Percentiles rank a stretch among this genome's conserved stretches.
phyloP scores from a whole-genome alignment of 2,888 invertebrate species.

The Tenthredo livida region DNA sequence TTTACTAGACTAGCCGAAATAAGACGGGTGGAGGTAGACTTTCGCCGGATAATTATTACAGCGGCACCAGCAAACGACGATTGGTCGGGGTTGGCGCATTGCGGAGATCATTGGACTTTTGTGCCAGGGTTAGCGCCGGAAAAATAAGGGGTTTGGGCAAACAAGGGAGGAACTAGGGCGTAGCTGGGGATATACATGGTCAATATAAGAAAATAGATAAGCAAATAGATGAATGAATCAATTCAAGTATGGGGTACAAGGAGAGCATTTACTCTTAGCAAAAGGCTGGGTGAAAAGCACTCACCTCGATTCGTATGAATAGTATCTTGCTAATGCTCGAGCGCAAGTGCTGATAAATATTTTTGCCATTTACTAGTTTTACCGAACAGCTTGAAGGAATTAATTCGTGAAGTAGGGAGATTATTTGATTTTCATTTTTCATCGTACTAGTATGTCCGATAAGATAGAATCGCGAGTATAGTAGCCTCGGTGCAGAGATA shows the following conservation, averaged over 20 bases:
- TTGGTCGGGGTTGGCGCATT: constrained; percentile 29
- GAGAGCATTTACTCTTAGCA: too few relatives aligned
- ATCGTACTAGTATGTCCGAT: not conserved
- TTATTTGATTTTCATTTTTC: not conserved
- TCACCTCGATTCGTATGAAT: not conserved
- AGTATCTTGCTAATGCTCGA: not conserved
- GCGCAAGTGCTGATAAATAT: not conserved
- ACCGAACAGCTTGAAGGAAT: not conserved
- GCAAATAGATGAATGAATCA: not conserved
- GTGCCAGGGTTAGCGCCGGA: not conserved
- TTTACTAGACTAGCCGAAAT: constrained; percentile 2
- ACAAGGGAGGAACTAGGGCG: not conserved
- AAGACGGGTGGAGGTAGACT: constrained; percentile 22
- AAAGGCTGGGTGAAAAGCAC: not conserved
- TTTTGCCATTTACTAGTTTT: not conserved
- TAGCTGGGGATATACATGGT: too few relatives aligned
- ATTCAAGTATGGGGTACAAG: not conserved
- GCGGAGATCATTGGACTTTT: constrained; percentile 20
- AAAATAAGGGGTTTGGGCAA: not conserved
- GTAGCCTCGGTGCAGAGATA: not conserved
- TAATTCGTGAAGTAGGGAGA: not conserved
- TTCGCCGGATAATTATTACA: constrained; percentile 32
- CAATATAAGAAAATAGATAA: not conserved
- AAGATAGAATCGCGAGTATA: not conserved
- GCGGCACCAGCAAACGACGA: not conserved